Evolutionary conservation across 2,113 vertebrate genomes (phyloP).

Genomic region (Martes martes): DNA sequence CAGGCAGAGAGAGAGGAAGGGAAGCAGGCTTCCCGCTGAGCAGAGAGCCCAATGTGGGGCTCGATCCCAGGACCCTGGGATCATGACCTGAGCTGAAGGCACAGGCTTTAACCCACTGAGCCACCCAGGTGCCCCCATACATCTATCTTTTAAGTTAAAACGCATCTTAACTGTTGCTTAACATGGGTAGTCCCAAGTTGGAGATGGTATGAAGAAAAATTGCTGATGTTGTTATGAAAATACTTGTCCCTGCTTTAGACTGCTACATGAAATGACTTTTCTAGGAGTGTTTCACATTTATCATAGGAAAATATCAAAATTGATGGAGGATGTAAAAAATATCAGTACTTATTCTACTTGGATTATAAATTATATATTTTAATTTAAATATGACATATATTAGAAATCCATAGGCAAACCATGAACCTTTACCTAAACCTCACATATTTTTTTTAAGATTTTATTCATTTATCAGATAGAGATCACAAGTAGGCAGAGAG

Average conservation of each 20-base stretch:
- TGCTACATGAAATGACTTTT: not conserved
- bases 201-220: not conserved
- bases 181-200: not conserved
- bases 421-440: not conserved
- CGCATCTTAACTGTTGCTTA: not conserved
- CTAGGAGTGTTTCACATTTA: not conserved
- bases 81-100: no score
- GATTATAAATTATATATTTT: not conserved
- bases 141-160: not conserved
- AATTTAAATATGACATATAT: not conserved
- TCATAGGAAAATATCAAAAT: not conserved
- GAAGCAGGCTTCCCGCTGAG: no score
- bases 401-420: not conserved
- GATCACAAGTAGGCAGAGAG: no score
- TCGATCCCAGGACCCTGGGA: no score
- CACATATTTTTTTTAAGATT: not conserved
- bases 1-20: no score
- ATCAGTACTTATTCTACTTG: not conserved
- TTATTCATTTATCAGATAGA: no score
- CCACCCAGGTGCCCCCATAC: not conserved
- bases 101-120: no score
- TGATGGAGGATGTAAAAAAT: not conserved
- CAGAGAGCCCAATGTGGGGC: no score
- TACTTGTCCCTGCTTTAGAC: not conserved
- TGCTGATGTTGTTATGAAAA: not conserved